Base-by-base conservation (phyloP, 2,888 invertebrate genomes). In the Clostera curtula region DNA sequence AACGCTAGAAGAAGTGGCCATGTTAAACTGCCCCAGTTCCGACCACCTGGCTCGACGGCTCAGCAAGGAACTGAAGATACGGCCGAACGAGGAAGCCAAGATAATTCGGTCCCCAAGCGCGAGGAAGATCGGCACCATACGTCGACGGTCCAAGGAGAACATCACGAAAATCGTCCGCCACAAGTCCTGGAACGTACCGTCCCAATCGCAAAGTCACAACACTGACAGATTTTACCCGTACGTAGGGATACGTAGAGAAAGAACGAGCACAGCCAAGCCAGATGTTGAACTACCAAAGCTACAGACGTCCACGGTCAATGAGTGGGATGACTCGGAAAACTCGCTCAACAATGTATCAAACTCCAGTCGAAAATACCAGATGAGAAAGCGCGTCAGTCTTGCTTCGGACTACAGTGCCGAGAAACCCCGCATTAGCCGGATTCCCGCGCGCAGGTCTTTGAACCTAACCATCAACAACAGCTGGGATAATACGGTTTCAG, bases 91-190 rank as follows among this genome's bases (percentile, higher is more conserved):
- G 16, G 90, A 92, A 48, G 85, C 88, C 25, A 89, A 89, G 53
- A 86, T 92, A 4, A 90, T 93, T 35, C 74, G 92, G 40, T 93
- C 93, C 0, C 93, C 93, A 1, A 93, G 93, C 60, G 93, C 92
- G 1, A 83, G 93, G 25, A 93, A 92, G 84, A 93, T 93, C 32
- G 93, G 93, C 10, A 88, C 87, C 5, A 86, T 93, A 43, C 75
- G 92, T 52, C 83, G 93, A 23, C 79, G 91, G 26, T 93, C 93
- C 0, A 87, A 88, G 57, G 93, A 93, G 46, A 80, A 84, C 38
- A 64, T 72, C 21, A 80, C 74, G 2, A 85, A 85, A 64, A 65
- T 89, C 12, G 79, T 84, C 10, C 76, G 90, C 15, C 89, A 88
- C 43, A 87, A 88, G 44, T 89, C 91, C 0, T 90, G 90, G 89